phyloP scores from a whole-genome alignment of 2,888 invertebrate genomes.

The Synanthedon andrenaeformis region DNA sequence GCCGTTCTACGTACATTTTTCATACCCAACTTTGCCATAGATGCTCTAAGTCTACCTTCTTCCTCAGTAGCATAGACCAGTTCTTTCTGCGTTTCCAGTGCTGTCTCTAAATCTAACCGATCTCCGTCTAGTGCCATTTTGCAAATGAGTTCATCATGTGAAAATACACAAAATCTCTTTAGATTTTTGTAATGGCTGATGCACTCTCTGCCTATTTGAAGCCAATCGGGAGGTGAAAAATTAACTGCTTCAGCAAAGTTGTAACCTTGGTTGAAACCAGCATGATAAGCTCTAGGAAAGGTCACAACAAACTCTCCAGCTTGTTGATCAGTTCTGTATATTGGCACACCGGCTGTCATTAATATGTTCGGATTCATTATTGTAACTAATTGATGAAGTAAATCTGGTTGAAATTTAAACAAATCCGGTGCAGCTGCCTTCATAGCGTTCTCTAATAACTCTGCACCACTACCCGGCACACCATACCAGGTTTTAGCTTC shows the following conservation, averaged over 20 bases:
- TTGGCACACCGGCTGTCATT: slow-evolving; percentile 71
- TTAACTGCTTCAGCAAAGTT: slow-evolving; percentile 90
- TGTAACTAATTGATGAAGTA: slow-evolving; percentile 83
- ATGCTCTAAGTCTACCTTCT: slow-evolving; percentile 46
- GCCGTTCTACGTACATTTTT: slow-evolving; percentile 71
- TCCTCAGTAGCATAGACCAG: slow-evolving; percentile 72
- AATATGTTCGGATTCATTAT: slow-evolving; percentile 82
- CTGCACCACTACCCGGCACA: slow-evolving; percentile 77
- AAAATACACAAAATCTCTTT: slow-evolving; percentile 81
- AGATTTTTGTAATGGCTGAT: slow-evolving; percentile 77
- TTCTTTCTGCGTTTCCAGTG: slow-evolving; percentile 76
- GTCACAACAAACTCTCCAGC: slow-evolving; percentile 87
- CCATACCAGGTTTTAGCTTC: slow-evolving; percentile 89
- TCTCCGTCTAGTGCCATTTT: slow-evolving; percentile 79
- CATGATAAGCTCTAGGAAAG: slow-evolving; percentile 84
- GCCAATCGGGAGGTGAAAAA: slow-evolving; percentile 85
- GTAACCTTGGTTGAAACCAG: slow-evolving; percentile 85
- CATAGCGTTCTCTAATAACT: slow-evolving; percentile 78
- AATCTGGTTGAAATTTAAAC: slow-evolving; percentile 79
- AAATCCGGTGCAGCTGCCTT: slow-evolving; percentile 78
- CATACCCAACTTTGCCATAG: slow-evolving; percentile 61
- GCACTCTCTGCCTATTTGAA: slow-evolving; percentile 77
- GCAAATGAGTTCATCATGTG: slow-evolving; percentile 83
- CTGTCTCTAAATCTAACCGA: slow-evolving; percentile 74
- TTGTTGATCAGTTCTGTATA: slow-evolving; percentile 76